These are phyloP conservation scores for Lacanobia wlatinum DNA, from an alignment of 2,888 invertebrate species.

Conservation along the genomic window DNA sequence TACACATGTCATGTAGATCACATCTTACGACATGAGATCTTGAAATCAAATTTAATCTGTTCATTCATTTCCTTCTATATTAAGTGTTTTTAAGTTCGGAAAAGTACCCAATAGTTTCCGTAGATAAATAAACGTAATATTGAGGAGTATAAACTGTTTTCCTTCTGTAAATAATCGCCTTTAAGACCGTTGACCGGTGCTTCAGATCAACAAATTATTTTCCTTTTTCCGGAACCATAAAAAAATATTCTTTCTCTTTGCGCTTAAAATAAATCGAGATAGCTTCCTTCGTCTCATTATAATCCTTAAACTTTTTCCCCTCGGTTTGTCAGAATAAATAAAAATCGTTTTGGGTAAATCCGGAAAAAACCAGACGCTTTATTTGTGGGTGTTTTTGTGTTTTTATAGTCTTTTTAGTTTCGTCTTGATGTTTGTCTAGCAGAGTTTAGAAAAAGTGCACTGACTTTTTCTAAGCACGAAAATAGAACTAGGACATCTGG, in stretches of 20 bases:
- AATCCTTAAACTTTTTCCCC: slow-evolving; percentile 60
- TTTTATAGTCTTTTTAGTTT: slow-evolving; percentile 22
- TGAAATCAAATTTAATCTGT: slow-evolving; percentile 7
- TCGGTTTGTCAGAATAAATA: slow-evolving; percentile 60
- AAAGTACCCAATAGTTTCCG: neutral
- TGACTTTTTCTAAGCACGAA: neutral
- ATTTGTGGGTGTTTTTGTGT: slow-evolving; percentile 19
- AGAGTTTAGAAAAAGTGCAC: neutral
- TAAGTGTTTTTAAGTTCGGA: neutral
- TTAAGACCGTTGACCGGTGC: slow-evolving; percentile 36
- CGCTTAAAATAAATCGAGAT: slow-evolving; percentile 56
- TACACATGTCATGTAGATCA: neutral
- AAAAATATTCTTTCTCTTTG: slow-evolving; percentile 46
- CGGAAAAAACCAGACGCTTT: slow-evolving; percentile 44
- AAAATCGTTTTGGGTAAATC: slow-evolving; percentile 56
- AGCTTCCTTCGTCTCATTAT: slow-evolving; percentile 64
- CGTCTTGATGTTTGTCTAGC: slow-evolving; percentile 7
- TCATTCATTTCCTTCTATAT: neutral
- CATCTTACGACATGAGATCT: neutral
- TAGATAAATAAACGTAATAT: slow-evolving; percentile 18
- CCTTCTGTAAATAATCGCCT: slow-evolving; percentile 35
- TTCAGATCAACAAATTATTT: slow-evolving; percentile 56
- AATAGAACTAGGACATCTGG: neutral
- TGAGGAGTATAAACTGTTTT: slow-evolving; percentile 21
- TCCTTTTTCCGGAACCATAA: slow-evolving; percentile 35